Conservation (phyloP, 2,797 vertebrate species). For the Epinephelus malabaricus region DNA sequence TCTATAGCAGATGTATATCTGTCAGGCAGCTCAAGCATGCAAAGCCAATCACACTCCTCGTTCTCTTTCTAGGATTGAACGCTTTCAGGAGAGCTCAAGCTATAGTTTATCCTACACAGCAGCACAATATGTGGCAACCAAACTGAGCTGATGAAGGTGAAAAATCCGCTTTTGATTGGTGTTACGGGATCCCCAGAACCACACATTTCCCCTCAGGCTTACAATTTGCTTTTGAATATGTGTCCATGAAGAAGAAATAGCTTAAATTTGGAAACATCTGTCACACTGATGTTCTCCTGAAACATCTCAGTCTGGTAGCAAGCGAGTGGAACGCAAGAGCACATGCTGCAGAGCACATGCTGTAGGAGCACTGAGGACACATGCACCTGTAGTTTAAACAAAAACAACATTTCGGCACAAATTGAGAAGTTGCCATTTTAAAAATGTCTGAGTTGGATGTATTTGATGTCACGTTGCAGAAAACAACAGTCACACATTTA, state of each 20-base stretch:
- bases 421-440: background rate
- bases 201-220: background rate
- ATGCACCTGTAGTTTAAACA: background rate
- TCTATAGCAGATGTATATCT: constrained; percentile 53
- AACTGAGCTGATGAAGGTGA: constrained; percentile 36
- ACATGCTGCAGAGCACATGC: background rate
- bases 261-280: background rate
- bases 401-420: background rate
- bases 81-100: constrained; percentile 35
- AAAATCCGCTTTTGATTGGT: constrained; percentile 13
- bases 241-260: constrained; percentile 12
- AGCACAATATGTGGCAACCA: background rate
- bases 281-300: background rate
- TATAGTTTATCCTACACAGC: constrained; percentile 12
- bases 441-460: background rate
- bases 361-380: background rate
- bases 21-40: constrained; percentile 44
- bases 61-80: constrained; percentile 50
- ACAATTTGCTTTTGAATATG: background rate
- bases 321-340: background rate
- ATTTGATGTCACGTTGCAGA: background rate
- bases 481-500: constrained; percentile 3
- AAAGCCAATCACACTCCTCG: constrained; percentile 41
- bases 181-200: background rate
- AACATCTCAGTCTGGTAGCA: background rate